These are phyloP conservation scores for Apteryx owenii DNA, from an alignment of 2,113 vertebrate genomes.

Conservation along the genomic window DNA sequence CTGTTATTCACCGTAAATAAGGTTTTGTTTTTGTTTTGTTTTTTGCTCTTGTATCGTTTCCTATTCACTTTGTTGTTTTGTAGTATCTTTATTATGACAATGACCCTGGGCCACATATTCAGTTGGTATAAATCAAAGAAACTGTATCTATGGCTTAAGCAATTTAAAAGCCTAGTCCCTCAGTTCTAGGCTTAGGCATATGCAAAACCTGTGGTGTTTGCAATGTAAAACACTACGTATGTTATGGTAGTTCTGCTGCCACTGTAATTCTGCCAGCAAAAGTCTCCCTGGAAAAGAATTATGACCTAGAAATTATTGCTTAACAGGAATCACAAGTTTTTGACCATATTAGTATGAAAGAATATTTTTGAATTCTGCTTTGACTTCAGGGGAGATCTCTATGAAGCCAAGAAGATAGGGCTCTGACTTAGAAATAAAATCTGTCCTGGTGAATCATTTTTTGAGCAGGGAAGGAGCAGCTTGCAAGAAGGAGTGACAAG, in stretches of 20 bases:
- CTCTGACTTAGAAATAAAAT: background rate
- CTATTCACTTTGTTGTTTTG: background rate
- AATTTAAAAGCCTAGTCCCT: slow-evolving; percentile 13
- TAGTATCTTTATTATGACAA: background rate
- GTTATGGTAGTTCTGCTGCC: background rate
- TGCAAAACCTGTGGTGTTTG: background rate
- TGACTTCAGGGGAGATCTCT: background rate
- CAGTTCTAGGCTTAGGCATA: background rate
- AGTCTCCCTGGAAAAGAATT: background rate
- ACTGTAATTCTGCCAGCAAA: background rate
- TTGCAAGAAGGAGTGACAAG: background rate
- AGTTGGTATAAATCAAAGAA: background rate
- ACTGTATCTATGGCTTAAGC: background rate
- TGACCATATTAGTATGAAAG: background rate
- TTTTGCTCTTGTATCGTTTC: background rate
- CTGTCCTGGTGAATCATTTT: background rate
- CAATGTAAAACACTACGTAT: background rate
- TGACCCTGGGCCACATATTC: background rate
- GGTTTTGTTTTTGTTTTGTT: background rate
- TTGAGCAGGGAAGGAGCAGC: background rate
- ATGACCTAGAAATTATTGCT: background rate
- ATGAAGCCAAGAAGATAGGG: background rate
- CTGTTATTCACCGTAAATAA: background rate
- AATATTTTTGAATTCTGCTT: background rate
- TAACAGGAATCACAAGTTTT: background rate